Evolutionary conservation across 2,888 invertebrate species (phyloP).

Genomic region (Cheilosia vulpina): DNA sequence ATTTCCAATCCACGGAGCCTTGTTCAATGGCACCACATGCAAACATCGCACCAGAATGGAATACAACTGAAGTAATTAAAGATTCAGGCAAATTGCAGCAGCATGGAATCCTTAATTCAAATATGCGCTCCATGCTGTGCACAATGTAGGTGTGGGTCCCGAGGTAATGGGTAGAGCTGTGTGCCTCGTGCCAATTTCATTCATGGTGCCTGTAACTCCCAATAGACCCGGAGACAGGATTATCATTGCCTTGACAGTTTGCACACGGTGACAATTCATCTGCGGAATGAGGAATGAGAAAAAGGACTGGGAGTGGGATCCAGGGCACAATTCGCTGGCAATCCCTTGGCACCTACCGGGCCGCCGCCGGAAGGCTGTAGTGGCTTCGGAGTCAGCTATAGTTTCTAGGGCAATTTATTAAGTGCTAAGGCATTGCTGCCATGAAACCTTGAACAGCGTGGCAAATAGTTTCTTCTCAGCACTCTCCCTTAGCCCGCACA

Average conservation of each 20-base stretch:
- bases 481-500: conserved; percentile 34
- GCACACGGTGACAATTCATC: conserved; percentile 67
- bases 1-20: neutral
- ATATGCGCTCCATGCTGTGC: neutral
- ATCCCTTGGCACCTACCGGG: conserved; percentile 12
- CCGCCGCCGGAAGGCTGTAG: conserved; percentile 9
- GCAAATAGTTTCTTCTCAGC: conserved; percentile 62
- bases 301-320: neutral
- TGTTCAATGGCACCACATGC: conserved; percentile 30
- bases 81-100: conserved; percentile 52
- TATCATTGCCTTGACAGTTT: conserved; percentile 69
- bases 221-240: conserved; percentile 56
- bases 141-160: neutral
- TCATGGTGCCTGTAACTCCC: conserved; percentile 33
- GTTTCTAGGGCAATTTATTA: conserved; percentile 72
- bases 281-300: conserved; percentile 39
- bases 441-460: conserved; percentile 44
- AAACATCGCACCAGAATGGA: conserved; percentile 26
- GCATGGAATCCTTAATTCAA: conserved; percentile 50
- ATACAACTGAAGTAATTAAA: conserved; percentile 66
- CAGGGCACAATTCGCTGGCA: conserved; percentile 13
- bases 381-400: conserved; percentile 48
- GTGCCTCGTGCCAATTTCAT: conserved; percentile 52
- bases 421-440: conserved; percentile 43
- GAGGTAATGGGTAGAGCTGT: neutral